Percentiles rank a stretch among this genome's conserved stretches.
phyloP scores from a whole-genome alignment of 2,888 invertebrate species.

The Sphinx pinastri region DNA sequence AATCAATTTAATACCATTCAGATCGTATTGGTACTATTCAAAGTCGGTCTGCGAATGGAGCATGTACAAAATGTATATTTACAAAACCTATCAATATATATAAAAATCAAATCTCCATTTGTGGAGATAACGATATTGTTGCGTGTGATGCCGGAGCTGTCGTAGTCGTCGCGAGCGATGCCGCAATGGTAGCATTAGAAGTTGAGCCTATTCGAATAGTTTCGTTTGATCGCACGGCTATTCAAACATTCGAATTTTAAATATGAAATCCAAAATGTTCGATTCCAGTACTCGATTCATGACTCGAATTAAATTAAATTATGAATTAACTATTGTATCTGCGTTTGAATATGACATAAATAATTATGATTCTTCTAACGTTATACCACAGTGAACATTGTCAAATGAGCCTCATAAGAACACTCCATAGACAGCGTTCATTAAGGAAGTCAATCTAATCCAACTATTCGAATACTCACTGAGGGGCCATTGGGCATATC shows the following conservation, averaged over 20 bases:
- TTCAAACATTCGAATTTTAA: background rate
- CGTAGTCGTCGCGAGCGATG: background rate
- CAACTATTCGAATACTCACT: constrained; percentile 5
- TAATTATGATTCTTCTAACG: background rate
- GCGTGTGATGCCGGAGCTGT: constrained; percentile 56
- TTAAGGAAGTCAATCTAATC: background rate
- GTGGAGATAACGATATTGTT: constrained; percentile 71
- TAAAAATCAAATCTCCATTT: constrained; percentile 70
- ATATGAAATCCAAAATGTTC: background rate
- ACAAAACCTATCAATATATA: constrained; percentile 35
- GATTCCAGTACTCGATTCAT: background rate
- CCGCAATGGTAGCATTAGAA: background rate
- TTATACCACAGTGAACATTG: background rate
- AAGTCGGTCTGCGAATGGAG: constrained; percentile 17
- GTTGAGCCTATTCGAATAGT: background rate
- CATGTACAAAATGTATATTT: constrained; percentile 47
- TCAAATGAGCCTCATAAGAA: background rate
- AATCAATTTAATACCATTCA: no score
- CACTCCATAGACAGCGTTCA: background rate
- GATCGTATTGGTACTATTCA: background rate
- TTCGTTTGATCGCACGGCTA: background rate
- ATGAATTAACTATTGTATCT: background rate
- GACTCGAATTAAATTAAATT: background rate
- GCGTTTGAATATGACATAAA: background rate
- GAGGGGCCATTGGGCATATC: constrained; percentile 4